Base-by-base conservation (phyloP, 2,113 vertebrate genomes). In the Phocoena phocoena region DNA sequence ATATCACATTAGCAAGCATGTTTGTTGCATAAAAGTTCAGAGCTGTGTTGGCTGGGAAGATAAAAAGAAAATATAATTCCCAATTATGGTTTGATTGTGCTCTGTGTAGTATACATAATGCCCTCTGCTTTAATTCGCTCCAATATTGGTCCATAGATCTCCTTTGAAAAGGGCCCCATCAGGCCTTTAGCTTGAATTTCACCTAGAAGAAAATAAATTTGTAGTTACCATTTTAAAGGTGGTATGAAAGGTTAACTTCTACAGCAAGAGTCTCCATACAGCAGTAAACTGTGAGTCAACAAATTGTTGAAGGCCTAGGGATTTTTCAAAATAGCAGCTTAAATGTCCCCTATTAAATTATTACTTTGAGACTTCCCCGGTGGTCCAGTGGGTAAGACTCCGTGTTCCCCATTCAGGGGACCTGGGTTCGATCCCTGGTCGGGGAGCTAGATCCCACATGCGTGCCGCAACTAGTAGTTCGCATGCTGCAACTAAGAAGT, bases 181-280 rank as follows among this genome's bases (percentile, higher is more conserved):
- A 99, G 97, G 44, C 99, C 99, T 98, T 99, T 99, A 5, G 98
- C 97, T 21, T 76, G 96, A 98, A 99, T 99, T 98, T 99, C 99
- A 97, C 99, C 99, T 99, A 97, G 65, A 98, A 98, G 77, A 98
- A 95, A 95, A 96, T 74, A 77, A 28, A 92, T 15, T 26, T 31
- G 9, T 70, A 55, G 93, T 83, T 88, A 89, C 17, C 18, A 81
- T 76, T 94, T 96, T 73, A 60, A 92, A 96, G 65, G 18, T 76
- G 13, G 7, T 87, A 12, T 38, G 38, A 90, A 85, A 41, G 15
- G n/a, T 79, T 88, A 28, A 74, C 62, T 96, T 92, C 74, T n/a
- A 65, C 17, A 77, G n/a, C 33, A 96, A 74, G 20, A 71, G 4
- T 55, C 17, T 67, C 41, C n/a, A 80, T 28, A 86, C 11, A 82